Percentiles rank a stretch among this genome's conserved stretches.
These are phyloP conservation scores for Planiliza haematocheilus DNA, from an alignment of 2,113 vertebrate species.

Conservation along the genomic window DNA sequence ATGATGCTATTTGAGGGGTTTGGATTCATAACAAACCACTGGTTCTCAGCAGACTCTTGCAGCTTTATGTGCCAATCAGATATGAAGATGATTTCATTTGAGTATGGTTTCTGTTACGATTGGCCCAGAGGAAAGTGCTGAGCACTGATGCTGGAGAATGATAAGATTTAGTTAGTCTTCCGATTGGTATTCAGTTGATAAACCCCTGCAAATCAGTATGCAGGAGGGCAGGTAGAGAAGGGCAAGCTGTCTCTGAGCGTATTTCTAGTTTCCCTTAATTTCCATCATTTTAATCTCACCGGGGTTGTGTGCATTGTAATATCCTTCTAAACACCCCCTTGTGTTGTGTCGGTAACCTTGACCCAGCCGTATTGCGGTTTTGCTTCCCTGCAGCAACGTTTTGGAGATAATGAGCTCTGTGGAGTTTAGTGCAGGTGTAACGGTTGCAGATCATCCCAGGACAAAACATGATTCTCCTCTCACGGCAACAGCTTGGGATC, in stretches of 20 bases:
- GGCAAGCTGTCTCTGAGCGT: conserved; percentile 18
- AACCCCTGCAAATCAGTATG: conserved; percentile 52
- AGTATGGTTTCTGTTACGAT: conserved; percentile 44
- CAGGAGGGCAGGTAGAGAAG: conserved; percentile 26
- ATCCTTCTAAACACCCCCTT: conserved; percentile 31
- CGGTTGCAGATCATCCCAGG: conserved; percentile 29
- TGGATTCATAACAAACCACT: conserved; percentile 16
- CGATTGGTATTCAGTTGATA: conserved; percentile 57
- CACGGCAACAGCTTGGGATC: conserved; percentile 26
- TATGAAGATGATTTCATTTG: conserved; percentile 39
- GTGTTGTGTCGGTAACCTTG: conserved; percentile 32
- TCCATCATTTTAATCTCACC: conserved; percentile 23
- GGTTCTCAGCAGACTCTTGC: neutral
- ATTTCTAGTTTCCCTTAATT: conserved; percentile 14
- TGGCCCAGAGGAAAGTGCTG: conserved; percentile 35
- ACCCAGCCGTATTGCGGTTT: conserved; percentile 21
- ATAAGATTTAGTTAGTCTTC: conserved; percentile 28
- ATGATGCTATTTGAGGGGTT: neutral
- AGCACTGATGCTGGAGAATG: conserved; percentile 29
- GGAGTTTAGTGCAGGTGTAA: conserved; percentile 36
- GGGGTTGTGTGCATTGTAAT: conserved; percentile 34
- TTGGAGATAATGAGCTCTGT: conserved; percentile 46
- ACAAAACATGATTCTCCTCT: conserved; percentile 9
- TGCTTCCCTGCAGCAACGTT: conserved; percentile 37
- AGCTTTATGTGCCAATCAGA: conserved; percentile 33